Conservation (phyloP, 2,113 vertebrate species). For the Oenanthe melanoleuca region DNA sequence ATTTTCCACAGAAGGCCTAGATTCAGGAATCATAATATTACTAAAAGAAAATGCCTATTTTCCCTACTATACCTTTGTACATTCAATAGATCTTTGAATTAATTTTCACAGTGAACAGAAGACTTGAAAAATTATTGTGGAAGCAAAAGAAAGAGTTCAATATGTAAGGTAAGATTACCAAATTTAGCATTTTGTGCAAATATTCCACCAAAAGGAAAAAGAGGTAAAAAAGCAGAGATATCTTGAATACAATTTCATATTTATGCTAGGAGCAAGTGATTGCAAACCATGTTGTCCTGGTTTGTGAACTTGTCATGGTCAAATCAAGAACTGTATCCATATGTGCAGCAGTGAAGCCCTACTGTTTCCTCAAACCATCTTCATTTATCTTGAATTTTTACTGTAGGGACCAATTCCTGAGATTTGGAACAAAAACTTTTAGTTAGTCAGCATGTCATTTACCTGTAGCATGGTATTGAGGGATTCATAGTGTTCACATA, state of each 20-base stretch:
- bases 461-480: not conserved
- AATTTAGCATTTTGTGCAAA: not conserved
- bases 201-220: not conserved
- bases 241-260: not conserved
- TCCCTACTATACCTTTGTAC: not conserved
- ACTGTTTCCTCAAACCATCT: not conserved
- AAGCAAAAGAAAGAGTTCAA: not conserved
- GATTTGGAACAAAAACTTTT: not conserved
- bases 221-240: not conserved
- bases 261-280: not conserved
- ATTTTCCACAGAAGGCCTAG: not conserved
- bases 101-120: not conserved
- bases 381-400: not conserved
- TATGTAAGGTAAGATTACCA: not conserved
- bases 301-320: not conserved
- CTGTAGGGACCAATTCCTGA: accelerated
- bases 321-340: not conserved
- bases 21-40: not conserved
- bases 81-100: not conserved
- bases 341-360: not conserved
- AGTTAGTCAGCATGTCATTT: not conserved
- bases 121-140: not conserved
- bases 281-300: not conserved
- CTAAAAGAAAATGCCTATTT: not conserved
- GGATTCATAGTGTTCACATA: not conserved